Percentiles rank a stretch among this genome's conserved stretches.
These are phyloP conservation scores for Tetheella fluctuosa DNA, from an alignment of 2,888 invertebrate genomes.

Conservation along the genomic window DNA sequence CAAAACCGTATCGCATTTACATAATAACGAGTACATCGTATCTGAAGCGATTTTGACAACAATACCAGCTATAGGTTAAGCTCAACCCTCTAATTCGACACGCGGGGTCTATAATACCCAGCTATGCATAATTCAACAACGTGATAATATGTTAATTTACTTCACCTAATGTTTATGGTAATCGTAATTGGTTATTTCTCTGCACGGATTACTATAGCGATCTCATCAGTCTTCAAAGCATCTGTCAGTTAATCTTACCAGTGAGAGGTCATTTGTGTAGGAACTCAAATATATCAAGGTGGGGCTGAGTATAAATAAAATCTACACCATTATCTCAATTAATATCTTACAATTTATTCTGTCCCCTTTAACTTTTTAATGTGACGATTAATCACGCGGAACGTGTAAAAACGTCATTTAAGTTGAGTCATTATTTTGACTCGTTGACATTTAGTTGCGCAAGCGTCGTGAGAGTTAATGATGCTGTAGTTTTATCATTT, in stretches of 20 bases:
- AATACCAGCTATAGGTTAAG: conserved; percentile 44
- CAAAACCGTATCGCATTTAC: conserved; percentile 45
- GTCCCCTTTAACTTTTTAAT: conserved; percentile 60
- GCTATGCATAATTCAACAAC: conserved; percentile 73
- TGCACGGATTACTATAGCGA: conserved; percentile 62
- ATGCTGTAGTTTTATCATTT: conserved; percentile 13
- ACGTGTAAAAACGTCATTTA: conserved; percentile 49
- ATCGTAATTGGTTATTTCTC: conserved; percentile 81
- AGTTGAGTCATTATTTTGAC: conserved; percentile 42
- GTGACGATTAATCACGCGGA: conserved; percentile 52
- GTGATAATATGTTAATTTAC: conserved; percentile 78
- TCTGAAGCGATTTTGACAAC: conserved; percentile 47
- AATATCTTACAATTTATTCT: conserved; percentile 59
- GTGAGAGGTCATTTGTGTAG: conserved; percentile 48
- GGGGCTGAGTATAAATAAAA: conserved; percentile 50
- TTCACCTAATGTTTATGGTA: conserved; percentile 80
- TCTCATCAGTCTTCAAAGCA: conserved; percentile 64
- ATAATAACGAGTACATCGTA: conserved; percentile 48
- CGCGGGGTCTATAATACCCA: conserved; percentile 53
- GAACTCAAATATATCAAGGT: conserved; percentile 31
- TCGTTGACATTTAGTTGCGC: conserved; percentile 45
- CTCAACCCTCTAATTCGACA: conserved; percentile 64
- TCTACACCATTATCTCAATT: conserved; percentile 65
- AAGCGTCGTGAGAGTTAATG: conserved; percentile 35
- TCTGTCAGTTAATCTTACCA: conserved; percentile 61